Evolutionary conservation across 2,888 invertebrate genomes (phyloP).

Genomic region (Chrysina gloriosa): DNA sequence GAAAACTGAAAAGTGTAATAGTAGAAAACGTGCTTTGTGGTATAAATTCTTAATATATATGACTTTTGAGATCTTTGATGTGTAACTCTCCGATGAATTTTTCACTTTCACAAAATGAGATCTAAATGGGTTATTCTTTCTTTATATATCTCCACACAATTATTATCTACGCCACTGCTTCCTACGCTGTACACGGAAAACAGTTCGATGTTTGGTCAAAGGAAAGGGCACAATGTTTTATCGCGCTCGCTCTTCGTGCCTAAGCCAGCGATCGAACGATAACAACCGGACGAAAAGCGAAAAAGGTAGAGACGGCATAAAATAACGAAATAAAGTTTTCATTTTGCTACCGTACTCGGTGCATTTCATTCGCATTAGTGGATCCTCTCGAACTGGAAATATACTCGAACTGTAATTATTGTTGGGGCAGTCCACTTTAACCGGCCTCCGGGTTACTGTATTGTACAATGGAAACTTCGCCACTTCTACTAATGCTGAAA

Average conservation of each 20-base stretch:
- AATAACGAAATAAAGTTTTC: conserved; percentile 25
- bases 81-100: no score
- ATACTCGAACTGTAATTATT: conserved; percentile 21
- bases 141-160: neutral
- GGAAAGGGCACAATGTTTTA: neutral
- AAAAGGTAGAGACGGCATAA: conserved; percentile 3
- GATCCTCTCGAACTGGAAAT: conserved; percentile 18
- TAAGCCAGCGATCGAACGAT: neutral
- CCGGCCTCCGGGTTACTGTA: conserved; percentile 1
- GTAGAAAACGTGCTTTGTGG: no score
- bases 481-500: neutral
- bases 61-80: no score
- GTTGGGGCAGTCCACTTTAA: conserved; percentile 25
- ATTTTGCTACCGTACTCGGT: neutral
- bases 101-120: no score
- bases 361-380: conserved; percentile 5
- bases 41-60: no score
- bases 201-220: conserved; percentile 11
- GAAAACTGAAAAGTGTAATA: no score
- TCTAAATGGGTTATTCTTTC: no score
- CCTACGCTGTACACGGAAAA: neutral
- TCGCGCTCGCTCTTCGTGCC: neutral
- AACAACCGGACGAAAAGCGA: neutral
- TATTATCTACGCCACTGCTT: neutral
- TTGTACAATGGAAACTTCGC: neutral